A percentile compares a stretch with the other conserved stretches of the same genome.
Conservation (phyloP, 2,113 vertebrate genomes). For the Coryphaenoides rupestris region DNA sequence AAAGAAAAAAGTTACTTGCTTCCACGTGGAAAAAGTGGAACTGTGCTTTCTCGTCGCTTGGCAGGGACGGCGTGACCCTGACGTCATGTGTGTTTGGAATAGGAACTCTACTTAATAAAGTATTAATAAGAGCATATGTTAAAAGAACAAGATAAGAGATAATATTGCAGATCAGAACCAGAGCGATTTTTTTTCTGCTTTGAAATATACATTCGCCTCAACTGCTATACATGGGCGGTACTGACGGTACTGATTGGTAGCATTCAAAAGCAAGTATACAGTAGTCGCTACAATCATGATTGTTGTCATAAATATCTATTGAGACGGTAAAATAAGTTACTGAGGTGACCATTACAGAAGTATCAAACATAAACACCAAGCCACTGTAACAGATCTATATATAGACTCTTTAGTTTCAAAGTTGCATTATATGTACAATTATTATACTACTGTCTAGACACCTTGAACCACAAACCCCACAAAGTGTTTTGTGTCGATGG, state of each 20-base stretch:
- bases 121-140: too few species aligned
- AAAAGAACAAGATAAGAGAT: too few species aligned
- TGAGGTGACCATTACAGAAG: slow-evolving; percentile 44
- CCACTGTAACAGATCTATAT: background rate
- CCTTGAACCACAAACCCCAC: slow-evolving; percentile 63
- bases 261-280: slow-evolving; percentile 42
- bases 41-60: too few species aligned
- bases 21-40: slow-evolving; percentile 4
- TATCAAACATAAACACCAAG: slow-evolving; percentile 9
- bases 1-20: background rate
- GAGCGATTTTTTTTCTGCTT: slow-evolving; percentile 1
- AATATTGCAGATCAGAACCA: slow-evolving; percentile 23
- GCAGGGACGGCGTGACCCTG: too few species aligned
- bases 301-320: slow-evolving; percentile 53
- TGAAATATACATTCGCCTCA: background rate
- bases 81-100: too few species aligned
- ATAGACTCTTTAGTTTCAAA: too few species aligned
- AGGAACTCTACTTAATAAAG: too few species aligned
- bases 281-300: slow-evolving; percentile 63
- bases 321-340: slow-evolving; percentile 59
- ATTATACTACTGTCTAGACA: slow-evolving; percentile 61
- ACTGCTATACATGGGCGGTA: slow-evolving; percentile 32
- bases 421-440: slow-evolving; percentile 51
- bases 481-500: slow-evolving; percentile 52
- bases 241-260: slow-evolving; percentile 8